Base-by-base conservation (phyloP, 2,888 invertebrate species). In the Anticlea derivata region DNA sequence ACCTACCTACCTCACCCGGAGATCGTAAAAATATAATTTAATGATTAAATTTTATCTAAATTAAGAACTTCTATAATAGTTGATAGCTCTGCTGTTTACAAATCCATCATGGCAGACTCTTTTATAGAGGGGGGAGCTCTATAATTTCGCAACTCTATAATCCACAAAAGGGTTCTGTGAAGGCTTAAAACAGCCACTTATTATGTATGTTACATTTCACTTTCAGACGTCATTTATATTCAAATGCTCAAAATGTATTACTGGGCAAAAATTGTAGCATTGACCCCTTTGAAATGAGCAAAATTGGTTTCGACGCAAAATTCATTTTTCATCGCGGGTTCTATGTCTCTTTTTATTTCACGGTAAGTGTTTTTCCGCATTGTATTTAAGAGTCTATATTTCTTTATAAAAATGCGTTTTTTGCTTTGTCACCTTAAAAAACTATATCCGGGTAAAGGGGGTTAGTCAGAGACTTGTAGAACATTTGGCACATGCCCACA, bases 201-300 rank as follows among this genome's bases (percentile, higher is more conserved):
- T 90, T 90, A 90, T 90, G 89, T 89, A 89, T 90, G 90, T 89
- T 88, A 90, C 90, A 89, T 89, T 90, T 90, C 90, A 90, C 88
- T 90, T 89, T 89, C 88, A 88, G 86, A 88, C 89, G 86, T 89
- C 87, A 89, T 90, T 89, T 90, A 90, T 90, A 90, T 90, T 90
- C 89, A 90, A 90, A 90, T 90, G 87, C 79, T 88, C 85, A 79
- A 88, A 87, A 87, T 86, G 88, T 86, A 87, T 88, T 89, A 87
- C 89, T 78, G 80, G 72, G 87, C 89, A 89, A 90, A 90, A 89
- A 90, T 87, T 86, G 79, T 80, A 78, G 74, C 80, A 86, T 80
- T 84, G 82, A 83, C 82, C 86, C 86, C 81, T 88, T 86, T 85
- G 83, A 83, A 86, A 85, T 78, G 74, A 84, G 75, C 68, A 68